phyloP scores from a whole-genome alignment of 2,888 invertebrate species.

The Rhorus exstirpatorius region DNA sequence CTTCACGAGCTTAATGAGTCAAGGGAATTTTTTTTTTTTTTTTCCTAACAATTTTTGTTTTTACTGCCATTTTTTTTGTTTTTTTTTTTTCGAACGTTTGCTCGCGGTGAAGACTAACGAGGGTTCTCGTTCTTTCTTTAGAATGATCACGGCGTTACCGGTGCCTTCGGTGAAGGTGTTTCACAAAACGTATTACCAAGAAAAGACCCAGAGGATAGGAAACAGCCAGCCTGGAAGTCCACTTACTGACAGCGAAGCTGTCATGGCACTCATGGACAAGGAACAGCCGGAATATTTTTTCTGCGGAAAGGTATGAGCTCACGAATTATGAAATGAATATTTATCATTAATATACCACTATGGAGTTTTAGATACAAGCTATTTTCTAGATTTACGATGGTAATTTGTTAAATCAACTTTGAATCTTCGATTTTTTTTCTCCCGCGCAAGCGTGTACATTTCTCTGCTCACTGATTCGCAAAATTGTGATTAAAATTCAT shows the following conservation, averaged over 20 bases:
- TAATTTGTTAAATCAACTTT: not conserved
- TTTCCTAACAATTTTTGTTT: no score
- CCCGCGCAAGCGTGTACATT: no score
- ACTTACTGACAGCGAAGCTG: conserved; percentile 82
- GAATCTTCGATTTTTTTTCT: no score
- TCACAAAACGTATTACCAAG: conserved; percentile 84
- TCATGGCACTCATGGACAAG: conserved; percentile 80
- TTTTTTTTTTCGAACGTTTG: not conserved
- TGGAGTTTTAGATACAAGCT: no score
- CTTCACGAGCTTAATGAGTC: no score
- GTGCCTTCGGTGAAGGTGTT: conserved; percentile 84
- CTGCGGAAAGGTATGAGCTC: conserved; percentile 80
- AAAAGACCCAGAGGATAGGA: conserved; percentile 81
- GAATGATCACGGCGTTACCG: conserved; percentile 84
- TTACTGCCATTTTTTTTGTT: not conserved
- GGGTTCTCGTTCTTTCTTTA: conserved; percentile 67
- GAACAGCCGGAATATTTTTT: conserved; percentile 83
- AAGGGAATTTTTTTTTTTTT: no score
- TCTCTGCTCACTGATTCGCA: no score
- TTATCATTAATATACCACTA: no score
- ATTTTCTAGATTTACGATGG: no score
- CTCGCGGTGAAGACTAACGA: not conserved
- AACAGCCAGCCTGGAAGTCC: conserved; percentile 84
- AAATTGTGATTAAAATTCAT: no score
- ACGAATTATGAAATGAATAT: not conserved